Percentiles rank a stretch among this genome's conserved stretches.
Conservation (phyloP, 2,888 invertebrate species). For the Harpalus rufipes region DNA sequence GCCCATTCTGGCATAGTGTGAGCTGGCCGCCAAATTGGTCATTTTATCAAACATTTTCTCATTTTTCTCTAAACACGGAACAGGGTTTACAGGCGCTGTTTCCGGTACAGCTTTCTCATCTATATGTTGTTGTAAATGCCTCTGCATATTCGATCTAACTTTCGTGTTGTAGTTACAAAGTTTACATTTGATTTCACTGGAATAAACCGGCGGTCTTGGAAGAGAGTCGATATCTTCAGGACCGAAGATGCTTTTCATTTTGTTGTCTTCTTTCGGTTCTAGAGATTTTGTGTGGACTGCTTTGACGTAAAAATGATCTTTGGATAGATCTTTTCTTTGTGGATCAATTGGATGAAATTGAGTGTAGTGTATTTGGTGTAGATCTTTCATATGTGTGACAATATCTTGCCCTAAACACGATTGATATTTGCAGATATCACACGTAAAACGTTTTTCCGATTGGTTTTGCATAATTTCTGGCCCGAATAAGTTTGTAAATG, state of each 20-base stretch:
- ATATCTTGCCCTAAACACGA: neutral
- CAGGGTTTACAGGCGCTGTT: conserved; percentile 88
- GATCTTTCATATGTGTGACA: neutral
- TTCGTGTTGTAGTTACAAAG: conserved; percentile 85
- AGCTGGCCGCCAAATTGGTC: conserved; percentile 90
- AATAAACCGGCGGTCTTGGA: conserved; percentile 83
- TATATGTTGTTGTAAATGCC: conserved; percentile 84
- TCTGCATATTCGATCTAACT: conserved; percentile 85
- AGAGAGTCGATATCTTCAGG: conserved; percentile 83
- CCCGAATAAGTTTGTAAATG: no score
- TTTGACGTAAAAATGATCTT: neutral
- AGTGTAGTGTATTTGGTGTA: neutral
- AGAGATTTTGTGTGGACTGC: neutral
- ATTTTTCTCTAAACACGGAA: conserved; percentile 87
- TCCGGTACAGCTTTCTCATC: conserved; percentile 82
- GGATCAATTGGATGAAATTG: neutral
- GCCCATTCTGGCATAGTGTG: conserved; percentile 76
- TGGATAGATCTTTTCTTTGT: neutral
- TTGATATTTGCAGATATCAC: neutral
- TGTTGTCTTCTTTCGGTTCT: neutral
- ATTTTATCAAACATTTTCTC: conserved; percentile 92
- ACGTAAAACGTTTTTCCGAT: neutral
- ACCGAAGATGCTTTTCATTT: conserved; percentile 74
- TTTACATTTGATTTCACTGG: conserved; percentile 81
- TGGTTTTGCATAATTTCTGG: no score